Evolutionary conservation across 2,797 vertebrate genomes (phyloP).

Genomic region (Chrysocyon brachyurus): DNA sequence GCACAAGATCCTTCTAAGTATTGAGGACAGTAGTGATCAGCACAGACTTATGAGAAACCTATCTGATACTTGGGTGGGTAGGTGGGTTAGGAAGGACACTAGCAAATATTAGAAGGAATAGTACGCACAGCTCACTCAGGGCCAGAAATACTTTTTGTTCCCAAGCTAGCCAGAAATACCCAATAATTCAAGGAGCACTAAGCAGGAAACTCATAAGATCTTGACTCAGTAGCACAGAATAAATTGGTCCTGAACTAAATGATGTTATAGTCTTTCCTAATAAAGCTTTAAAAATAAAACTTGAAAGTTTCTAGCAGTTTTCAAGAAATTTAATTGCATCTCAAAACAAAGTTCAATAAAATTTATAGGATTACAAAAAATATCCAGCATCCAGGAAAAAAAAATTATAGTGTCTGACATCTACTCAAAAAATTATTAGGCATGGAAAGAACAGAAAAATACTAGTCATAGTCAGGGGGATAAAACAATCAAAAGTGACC

Average conservation of each 20-base stretch:
- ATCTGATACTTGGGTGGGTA: background rate
- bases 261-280: background rate
- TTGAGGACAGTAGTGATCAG: background rate
- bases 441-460: background rate
- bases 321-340: background rate
- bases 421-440: constrained; percentile 25
- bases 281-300: background rate
- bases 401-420: background rate
- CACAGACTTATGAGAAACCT: background rate
- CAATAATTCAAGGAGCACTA: background rate
- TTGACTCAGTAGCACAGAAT: background rate
- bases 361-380: constrained; percentile 2
- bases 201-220: background rate
- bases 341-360: constrained; percentile 17
- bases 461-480: background rate
- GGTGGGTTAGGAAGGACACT: background rate
- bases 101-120: background rate
- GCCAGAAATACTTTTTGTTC: background rate
- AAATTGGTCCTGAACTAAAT: background rate
- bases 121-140: background rate
- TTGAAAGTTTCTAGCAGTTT: background rate
- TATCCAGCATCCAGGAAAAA: background rate
- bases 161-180: background rate
- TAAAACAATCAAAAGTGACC: background rate
- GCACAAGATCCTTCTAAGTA: background rate